Evolutionary conservation across 1,140 invertebrate species (phyloP).

Genomic region (Drosophila hydei): DNA sequence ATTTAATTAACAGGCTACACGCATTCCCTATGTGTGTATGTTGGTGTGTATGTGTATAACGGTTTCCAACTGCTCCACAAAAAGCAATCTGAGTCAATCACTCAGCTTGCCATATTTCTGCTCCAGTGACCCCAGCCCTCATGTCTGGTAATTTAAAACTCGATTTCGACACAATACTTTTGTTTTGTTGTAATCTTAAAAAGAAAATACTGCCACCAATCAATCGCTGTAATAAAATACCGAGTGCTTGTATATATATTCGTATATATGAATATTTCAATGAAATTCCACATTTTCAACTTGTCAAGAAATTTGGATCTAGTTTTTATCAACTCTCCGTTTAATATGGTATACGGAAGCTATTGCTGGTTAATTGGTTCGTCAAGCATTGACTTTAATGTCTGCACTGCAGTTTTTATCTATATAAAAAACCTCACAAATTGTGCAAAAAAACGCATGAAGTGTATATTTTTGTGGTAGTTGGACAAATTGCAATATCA

Average conservation of each 20-base stretch:
- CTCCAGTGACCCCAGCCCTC: constrained; percentile 44
- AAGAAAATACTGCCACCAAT: constrained; percentile 31
- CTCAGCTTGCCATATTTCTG: constrained; percentile 45
- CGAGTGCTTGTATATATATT: background rate
- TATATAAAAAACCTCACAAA: constrained; percentile 24
- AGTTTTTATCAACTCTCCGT: too few relatives aligned
- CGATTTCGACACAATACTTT: constrained; percentile 20
- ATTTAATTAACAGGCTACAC: background rate
- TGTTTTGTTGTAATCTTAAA: constrained; percentile 39
- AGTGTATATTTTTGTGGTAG: constrained; percentile 10
- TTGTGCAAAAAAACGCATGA: constrained; percentile 49
- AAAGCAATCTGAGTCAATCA: constrained; percentile 36
- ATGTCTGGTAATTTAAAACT: constrained; percentile 36
- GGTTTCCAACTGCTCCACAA: constrained; percentile 7
- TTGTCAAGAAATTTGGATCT: too few relatives aligned
- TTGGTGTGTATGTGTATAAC: background rate
- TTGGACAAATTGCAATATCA: constrained; percentile 69
- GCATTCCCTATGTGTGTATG: background rate
- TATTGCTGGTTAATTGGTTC: too few relatives aligned
- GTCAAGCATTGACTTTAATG: too few relatives aligned
- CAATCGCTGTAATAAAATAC: background rate
- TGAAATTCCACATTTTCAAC: too few relatives aligned
- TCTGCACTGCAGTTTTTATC: constrained; percentile 5
- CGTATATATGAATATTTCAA: background rate
- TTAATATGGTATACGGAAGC: too few relatives aligned